Conservation (phyloP, 2,113 vertebrate species). For the Meriones unguiculatus region DNA sequence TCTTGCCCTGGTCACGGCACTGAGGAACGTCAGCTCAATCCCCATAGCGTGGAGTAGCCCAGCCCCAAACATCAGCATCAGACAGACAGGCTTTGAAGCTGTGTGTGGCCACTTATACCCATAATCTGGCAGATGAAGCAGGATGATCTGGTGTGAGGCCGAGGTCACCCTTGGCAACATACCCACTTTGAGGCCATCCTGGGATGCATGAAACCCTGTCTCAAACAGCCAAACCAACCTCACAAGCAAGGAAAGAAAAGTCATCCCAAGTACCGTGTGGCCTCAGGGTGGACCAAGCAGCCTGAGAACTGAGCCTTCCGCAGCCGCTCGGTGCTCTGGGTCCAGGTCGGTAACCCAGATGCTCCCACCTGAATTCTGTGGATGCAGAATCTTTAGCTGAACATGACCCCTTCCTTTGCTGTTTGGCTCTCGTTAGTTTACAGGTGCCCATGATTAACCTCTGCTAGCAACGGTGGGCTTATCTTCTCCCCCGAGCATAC, state of each 20-base stretch:
- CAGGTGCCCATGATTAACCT: constrained; percentile 83
- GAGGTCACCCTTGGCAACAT: background rate
- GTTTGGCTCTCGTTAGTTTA: constrained; percentile 79
- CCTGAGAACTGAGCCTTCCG: accelerated
- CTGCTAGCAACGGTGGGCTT: background rate
- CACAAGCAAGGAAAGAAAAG: background rate
- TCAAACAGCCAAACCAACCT: background rate
- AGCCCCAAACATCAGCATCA: background rate
- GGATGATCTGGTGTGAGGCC: background rate
- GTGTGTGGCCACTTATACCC: background rate
- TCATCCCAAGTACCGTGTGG: accelerated
- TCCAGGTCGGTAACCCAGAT: accelerated
- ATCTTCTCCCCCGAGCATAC: constrained; percentile 58
- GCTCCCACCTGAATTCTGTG: background rate
- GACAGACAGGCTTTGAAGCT: background rate
- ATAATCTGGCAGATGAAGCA: background rate
- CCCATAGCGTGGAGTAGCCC: background rate
- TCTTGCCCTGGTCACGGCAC: background rate
- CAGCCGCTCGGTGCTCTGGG: accelerated
- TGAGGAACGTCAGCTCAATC: background rate
- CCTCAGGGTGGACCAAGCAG: background rate
- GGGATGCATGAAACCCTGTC: background rate
- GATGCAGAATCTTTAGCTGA: constrained; percentile 68
- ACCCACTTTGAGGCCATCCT: background rate
- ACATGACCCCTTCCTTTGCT: constrained; percentile 72